phyloP scores from a whole-genome alignment of 2,888 invertebrate species.

The Limenitis camilla region DNA sequence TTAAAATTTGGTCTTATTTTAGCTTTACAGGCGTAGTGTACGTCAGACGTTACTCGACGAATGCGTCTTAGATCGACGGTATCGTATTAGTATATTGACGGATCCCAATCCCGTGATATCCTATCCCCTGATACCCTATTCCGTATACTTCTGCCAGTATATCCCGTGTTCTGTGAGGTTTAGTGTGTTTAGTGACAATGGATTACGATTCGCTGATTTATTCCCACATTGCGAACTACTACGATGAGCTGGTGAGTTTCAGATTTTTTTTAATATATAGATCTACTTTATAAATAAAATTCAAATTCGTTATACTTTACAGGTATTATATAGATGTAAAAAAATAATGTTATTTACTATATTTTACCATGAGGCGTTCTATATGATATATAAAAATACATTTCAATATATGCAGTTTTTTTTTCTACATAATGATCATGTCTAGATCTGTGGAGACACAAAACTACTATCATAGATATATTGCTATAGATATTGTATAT shows the following conservation, averaged over 20 bases:
- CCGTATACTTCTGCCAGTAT: conserved; percentile 19
- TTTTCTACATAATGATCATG: no score
- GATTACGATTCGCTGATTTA: conserved; percentile 80
- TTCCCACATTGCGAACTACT: conserved; percentile 77
- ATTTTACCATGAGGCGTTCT: no score
- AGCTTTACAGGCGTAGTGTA: conserved; percentile 72
- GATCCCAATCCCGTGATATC: conserved; percentile 3
- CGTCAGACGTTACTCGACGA: conserved; percentile 65
- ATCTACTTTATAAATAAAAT: neutral
- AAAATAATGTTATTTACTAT: no score
- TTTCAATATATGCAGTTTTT: no score
- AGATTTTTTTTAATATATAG: neutral
- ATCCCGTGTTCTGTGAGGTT: conserved; percentile 16
- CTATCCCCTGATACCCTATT: conserved; percentile 13
- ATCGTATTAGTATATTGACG: conserved; percentile 15
- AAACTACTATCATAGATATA: no score
- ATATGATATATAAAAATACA: no score
- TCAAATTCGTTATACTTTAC: neutral
- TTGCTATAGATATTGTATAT: no score
- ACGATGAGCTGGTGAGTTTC: conserved; percentile 74
- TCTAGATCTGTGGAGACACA: no score
- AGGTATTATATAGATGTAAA: no score
- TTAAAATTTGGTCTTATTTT: conserved; percentile 76
- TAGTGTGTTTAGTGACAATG: conserved; percentile 50
- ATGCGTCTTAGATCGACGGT: conserved; percentile 71